phyloP scores from a whole-genome alignment of 2,113 vertebrate genomes.

The Brienomyrus longianalis region DNA sequence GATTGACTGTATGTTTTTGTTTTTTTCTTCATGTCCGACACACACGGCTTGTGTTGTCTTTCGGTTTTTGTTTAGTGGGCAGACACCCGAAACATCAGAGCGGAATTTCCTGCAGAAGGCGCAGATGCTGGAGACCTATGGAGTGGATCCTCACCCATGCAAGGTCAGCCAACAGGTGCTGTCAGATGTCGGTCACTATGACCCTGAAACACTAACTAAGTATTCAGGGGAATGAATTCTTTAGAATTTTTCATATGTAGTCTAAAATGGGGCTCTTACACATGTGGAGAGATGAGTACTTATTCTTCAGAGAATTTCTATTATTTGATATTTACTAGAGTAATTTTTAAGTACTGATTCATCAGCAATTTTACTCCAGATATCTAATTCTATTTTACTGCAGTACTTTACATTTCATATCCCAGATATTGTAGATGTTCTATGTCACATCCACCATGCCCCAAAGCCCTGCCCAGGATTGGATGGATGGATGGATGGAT shows the following conservation, averaged over 20 bases:
- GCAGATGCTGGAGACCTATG: slow-evolving; percentile 93
- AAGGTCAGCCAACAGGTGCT: slow-evolving; percentile 66
- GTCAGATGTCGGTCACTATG: not conserved
- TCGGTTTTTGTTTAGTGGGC: slow-evolving; percentile 66
- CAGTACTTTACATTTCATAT: not conserved
- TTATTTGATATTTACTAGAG: not conserved
- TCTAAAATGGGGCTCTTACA: not conserved
- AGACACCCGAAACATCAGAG: slow-evolving; percentile 87
- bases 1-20: not conserved
- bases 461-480: not conserved
- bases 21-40: not conserved
- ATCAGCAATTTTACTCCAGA: not conserved
- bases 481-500: not conserved
- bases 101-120: slow-evolving; percentile 92
- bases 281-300: not conserved
- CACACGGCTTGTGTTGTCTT: not conserved
- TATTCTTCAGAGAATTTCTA: not conserved
- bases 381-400: not conserved
- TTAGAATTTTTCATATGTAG: not conserved
- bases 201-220: not conserved
- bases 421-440: not conserved
- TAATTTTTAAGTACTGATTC: not conserved
- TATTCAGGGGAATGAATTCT: not conserved
- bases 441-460: not conserved
- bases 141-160: slow-evolving; percentile 93